Evolutionary conservation across 2,797 vertebrate genomes (phyloP).

Genomic region (Notolabrus celidotus): DNA sequence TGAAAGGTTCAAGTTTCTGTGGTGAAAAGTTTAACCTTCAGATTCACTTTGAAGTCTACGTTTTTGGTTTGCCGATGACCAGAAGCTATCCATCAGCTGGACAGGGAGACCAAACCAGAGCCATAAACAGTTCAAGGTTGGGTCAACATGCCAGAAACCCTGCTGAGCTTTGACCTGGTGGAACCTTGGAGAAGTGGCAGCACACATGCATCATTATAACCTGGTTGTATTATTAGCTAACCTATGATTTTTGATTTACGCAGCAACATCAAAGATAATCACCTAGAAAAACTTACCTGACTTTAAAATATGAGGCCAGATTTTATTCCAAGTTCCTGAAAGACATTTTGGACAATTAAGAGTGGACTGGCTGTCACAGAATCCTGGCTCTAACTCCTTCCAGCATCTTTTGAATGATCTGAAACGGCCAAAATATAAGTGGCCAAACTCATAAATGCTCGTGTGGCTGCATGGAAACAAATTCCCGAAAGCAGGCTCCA

Average conservation of each 20-base stretch:
- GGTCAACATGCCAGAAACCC: not conserved
- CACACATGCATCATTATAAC: not conserved
- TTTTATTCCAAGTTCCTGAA: not conserved
- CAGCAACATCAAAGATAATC: not conserved
- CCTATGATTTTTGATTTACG: too few relatives aligned
- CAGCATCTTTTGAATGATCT: not conserved
- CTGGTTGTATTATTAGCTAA: not conserved
- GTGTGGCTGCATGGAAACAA: not conserved
- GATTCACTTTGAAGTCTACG: conserved; percentile 32
- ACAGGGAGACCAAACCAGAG: conserved; percentile 22
- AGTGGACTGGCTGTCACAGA: not conserved
- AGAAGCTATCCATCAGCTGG: conserved; percentile 38
- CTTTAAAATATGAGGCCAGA: not conserved
- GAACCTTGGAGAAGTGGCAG: not conserved
- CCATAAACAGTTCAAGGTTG: conserved; percentile 45
- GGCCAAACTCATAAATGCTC: not conserved
- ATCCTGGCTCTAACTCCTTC: not conserved
- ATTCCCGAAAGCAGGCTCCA: not conserved
- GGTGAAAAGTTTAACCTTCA: not conserved
- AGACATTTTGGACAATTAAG: not conserved
- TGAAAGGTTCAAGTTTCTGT: not conserved
- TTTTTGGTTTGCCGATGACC: conserved; percentile 20
- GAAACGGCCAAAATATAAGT: not conserved
- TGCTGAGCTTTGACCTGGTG: conserved; percentile 7
- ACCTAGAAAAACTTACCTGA: not conserved